phyloP scores from a whole-genome alignment of 2,797 vertebrate species.

The Agapornis canus region DNA sequence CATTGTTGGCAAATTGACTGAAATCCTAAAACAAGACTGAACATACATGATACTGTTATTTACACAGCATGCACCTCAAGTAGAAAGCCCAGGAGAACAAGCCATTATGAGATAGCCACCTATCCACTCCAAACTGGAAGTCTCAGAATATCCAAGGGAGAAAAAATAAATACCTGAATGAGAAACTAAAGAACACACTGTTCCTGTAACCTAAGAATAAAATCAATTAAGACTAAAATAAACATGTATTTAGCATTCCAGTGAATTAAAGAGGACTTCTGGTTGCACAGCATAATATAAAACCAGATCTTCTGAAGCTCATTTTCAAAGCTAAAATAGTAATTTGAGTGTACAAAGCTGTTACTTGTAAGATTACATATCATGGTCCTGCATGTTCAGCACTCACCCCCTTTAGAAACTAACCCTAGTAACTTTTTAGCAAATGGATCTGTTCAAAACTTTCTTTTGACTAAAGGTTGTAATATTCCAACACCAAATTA shows the following conservation, averaged over 20 bases:
- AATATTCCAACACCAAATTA: background rate
- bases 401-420: constrained; percentile 19
- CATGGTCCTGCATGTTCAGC: background rate
- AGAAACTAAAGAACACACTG: background rate
- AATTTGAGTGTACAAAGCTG: background rate
- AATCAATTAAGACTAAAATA: background rate
- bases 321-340: background rate
- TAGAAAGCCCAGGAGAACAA: background rate
- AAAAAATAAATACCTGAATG: background rate
- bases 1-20: background rate
- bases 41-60: background rate
- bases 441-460: background rate
- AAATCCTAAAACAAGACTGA: background rate
- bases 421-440: constrained; percentile 1
- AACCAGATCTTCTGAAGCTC: background rate
- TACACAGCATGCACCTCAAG: background rate
- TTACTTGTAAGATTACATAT: background rate
- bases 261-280: background rate
- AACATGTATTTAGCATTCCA: background rate
- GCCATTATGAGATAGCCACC: background rate
- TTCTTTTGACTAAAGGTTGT: background rate
- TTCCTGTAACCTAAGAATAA: background rate
- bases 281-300: background rate
- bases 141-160: background rate
- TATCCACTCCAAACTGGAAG: background rate